These are phyloP conservation scores for Mastigias papua DNA, from an alignment of 30 jellyfish, hydroid and myxozoan species.

Conservation along the genomic window DNA sequence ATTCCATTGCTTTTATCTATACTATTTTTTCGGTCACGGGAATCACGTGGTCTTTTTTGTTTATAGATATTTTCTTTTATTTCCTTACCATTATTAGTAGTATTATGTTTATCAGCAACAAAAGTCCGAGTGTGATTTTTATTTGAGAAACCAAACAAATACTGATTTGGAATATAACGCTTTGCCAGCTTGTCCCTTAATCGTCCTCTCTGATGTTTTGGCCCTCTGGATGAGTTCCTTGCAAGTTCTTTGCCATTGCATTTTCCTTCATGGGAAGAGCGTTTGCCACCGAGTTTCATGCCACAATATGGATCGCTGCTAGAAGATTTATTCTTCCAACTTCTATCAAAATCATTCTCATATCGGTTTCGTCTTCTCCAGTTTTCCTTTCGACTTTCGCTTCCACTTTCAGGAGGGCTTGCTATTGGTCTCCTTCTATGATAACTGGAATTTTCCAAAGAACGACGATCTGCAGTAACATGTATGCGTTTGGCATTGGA, in stretches of 20 bases:
- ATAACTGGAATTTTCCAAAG: neutral
- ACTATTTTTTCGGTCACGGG: neutral
- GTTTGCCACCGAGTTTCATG: neutral
- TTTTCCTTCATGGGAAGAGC: neutral
- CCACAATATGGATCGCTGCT: too few relatives aligned
- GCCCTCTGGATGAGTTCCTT: neutral
- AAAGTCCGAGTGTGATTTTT: neutral
- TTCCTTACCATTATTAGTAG: neutral
- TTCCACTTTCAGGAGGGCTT: neutral
- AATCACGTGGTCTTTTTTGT: neutral
- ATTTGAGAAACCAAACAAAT: neutral
- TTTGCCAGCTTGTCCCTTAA: slow-evolving; percentile 45
- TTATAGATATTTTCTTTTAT: neutral
- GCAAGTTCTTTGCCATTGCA: neutral
- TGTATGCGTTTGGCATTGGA: neutral
- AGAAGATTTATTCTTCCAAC: neutral
- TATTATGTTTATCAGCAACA: neutral
- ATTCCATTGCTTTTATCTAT: neutral
- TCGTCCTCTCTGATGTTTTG: neutral
- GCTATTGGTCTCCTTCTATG: neutral
- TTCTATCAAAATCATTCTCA: neutral
- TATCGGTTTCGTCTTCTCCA: neutral
- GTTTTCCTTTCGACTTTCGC: neutral
- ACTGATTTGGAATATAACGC: slow-evolving; percentile 30
- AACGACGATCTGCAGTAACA: neutral